Base-by-base conservation (phyloP, 2,888 invertebrate species). In the Hydriomena furcata region DNA sequence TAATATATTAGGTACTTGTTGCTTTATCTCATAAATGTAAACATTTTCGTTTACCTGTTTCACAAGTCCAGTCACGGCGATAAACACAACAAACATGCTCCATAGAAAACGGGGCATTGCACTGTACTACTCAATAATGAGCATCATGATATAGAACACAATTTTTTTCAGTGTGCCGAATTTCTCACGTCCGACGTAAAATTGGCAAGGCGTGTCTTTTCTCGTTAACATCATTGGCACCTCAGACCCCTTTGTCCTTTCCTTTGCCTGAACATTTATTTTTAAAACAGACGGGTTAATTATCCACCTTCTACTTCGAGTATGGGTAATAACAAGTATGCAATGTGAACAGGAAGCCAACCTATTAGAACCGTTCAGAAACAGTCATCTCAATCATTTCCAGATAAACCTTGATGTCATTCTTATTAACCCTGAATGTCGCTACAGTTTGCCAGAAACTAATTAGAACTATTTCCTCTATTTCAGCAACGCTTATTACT, bases 401-500 rank as follows among this genome's bases (percentile, higher is more conserved):
- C 31, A 42, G 36, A 46, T 35, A 21, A 8, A 27, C 31, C 45
- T 51, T 36, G 10, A 41, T 28, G 32, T 32, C 12, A 20, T 32
- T 24, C 23, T 11, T 31, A 24, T 17, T 35, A n/a, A 34, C 43
- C 50, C 30, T 50, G 51, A 30, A 20, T 13, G 10, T 31, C 21
- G 5, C 7, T n/a, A 11, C 3, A 20, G 24, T 13, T 41, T 46
- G 51, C 45, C 51, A 51, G 35, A 46, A 31, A 52, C 36, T 52
- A 37, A 37, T 56, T 46, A 12, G 20, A 53, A 51, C 13, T 51
- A 49, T 65, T 65, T 62, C 64, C 58, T 69, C 53, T 41, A 54
- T 88, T 90, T 43, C 85, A 91, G 91, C 91, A 47, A 90, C 91
- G 45, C 88, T 91, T 68, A 85, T 91, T 74, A 91, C 90, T 65